Evolutionary conservation across 2,888 invertebrate genomes (phyloP), one percentile per base, ranked within the genome.

Genomic region (Allygus modestus): DNA sequence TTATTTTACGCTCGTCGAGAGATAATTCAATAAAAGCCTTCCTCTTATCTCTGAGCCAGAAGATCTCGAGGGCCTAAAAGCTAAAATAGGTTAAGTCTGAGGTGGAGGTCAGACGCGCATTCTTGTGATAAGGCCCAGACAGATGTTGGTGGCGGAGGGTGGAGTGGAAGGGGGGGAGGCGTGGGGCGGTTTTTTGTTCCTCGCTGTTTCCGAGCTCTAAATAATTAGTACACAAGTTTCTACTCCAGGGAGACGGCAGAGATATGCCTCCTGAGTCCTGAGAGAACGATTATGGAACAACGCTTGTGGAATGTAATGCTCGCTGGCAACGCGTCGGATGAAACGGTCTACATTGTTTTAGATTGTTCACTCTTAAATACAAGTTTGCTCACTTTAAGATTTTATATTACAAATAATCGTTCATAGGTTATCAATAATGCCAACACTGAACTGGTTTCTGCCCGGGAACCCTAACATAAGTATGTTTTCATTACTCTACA

Each of bases 141-240:
- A 79, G 79, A 79, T 79, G 77, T 20, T 46, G 15, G 23, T 7
- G 73, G 12, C 5, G 2, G n/a, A 23, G 41, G 37, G 41, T 17
- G 73, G 17, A 46, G 23, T 28, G 79, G 79, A 33, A 15, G 69
- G 69, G 31, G 37, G 2, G 20, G 73, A 5, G 41, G 73, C 23
- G 51, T 33, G 79, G 79, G 79, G 79, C 7, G 31, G 58, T 28
- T 58, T 51, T 51, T 58, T 79, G 79, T 79, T 28, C 37, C 37
- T 28, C 15, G 77, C 51, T 28, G 79, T 58, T 28, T 77, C 51
- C 46, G 75, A 77, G 37, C 51, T 77, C 79, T 79, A 79, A 79
- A 79, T 79, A 79, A 79, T 79, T 79, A 79, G 79, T 79, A 79
- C 79, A 79, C 79, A 79, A 79, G 79, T 79, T 79, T 79, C 79